A percentile compares a stretch with the other conserved stretches of the same genome.
Conservation (phyloP, 2,797 vertebrate genomes). For the Mico argentatus region DNA sequence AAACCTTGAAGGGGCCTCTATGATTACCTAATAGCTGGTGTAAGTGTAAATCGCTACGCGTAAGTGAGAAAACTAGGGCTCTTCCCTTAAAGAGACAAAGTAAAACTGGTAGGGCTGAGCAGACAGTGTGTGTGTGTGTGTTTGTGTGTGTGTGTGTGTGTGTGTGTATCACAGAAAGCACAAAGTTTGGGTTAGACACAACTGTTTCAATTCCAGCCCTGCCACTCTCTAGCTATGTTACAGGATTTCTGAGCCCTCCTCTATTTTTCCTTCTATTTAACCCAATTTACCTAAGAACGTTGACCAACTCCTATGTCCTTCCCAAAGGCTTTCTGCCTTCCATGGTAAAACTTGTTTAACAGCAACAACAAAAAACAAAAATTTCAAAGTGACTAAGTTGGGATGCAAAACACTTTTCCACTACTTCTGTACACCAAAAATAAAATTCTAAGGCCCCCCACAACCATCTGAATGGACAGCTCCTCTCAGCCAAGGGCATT, state of each 20-base stretch:
- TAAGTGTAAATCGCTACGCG: not conserved
- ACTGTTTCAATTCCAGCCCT: not conserved
- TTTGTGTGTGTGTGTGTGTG: accelerated
- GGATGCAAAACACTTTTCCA: not conserved
- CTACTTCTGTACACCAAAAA: not conserved
- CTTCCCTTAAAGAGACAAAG: not conserved
- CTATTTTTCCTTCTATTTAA: not conserved
- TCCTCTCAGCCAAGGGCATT: not conserved
- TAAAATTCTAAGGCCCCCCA: not conserved
- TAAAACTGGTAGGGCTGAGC: not conserved
- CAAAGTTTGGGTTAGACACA: not conserved
- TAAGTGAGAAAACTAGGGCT: not conserved
- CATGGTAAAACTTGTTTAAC: not conserved
- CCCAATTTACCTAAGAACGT: not conserved
- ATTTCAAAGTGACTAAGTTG: not conserved
- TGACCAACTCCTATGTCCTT: not conserved
- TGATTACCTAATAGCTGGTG: not conserved
- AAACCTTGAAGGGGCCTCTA: not conserved
- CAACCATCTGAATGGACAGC: not conserved
- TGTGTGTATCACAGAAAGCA: not conserved
- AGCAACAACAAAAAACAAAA: not conserved
- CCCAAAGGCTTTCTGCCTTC: constrained; percentile 16
- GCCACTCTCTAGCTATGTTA: not conserved
- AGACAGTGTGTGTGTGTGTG: not conserved
- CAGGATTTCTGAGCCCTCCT: not conserved